phyloP scores from a whole-genome alignment of 2,888 invertebrate genomes.

The Volucella bombylans region DNA sequence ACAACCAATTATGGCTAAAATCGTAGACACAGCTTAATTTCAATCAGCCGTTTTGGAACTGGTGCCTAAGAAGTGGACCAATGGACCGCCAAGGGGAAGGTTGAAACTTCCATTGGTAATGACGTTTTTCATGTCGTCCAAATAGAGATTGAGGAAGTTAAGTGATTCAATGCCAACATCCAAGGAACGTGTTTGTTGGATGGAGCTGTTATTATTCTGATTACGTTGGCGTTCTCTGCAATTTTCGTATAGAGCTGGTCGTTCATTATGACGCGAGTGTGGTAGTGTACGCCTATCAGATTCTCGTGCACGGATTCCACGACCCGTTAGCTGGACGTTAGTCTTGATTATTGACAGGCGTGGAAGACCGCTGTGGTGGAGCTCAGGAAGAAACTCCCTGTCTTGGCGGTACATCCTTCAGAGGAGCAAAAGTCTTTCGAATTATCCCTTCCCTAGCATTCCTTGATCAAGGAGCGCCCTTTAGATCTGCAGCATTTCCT shows the following conservation, averaged over 20 bases:
- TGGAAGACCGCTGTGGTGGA: background rate
- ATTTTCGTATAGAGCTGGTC: constrained; percentile 49
- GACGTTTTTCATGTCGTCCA: constrained; percentile 65
- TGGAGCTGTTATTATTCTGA: constrained; percentile 28
- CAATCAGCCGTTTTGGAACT: constrained; percentile 62
- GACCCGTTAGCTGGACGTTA: constrained; percentile 24
- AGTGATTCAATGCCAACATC: constrained; percentile 65
- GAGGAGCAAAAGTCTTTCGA: background rate
- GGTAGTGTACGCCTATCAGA: constrained; percentile 13
- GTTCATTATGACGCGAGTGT: constrained; percentile 57
- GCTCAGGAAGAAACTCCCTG: background rate
- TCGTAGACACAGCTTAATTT: constrained; percentile 60
- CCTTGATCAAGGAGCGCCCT: background rate
- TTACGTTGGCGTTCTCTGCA: constrained; percentile 14
- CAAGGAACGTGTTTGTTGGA: constrained; percentile 32
- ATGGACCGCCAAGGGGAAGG: constrained; percentile 61
- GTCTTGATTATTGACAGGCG: constrained; percentile 26
- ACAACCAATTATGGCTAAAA: constrained; percentile 59
- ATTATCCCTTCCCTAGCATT: background rate
- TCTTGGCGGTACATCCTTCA: background rate
- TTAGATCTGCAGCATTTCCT: background rate
- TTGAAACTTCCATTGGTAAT: constrained; percentile 67
- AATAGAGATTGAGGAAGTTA: constrained; percentile 44
- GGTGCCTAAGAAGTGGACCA: constrained; percentile 66
- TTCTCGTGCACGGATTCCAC: background rate